Evolutionary conservation across 1,140 invertebrate species (phyloP), one percentile per base, ranked within the genome.

Genomic region (Heliconius melpomene): DNA sequence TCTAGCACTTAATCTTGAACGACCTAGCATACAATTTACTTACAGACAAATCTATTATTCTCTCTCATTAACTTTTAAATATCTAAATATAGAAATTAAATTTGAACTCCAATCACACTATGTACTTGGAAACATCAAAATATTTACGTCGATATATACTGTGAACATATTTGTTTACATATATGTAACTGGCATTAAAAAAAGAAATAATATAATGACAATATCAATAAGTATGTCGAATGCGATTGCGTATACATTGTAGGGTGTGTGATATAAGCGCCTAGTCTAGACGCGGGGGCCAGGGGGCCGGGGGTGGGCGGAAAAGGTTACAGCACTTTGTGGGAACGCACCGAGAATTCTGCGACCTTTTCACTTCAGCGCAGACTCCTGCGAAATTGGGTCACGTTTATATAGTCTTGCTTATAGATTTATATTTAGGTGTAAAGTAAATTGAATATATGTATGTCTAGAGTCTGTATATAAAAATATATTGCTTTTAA

Each of bases 241-340:
- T 54, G 46, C 40, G 46, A 32, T 72, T 75, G 29, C 40, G 46
- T 75, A 60, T 57, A 83, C 72, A 78, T 77, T 70, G 66, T 26
- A 40, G 40, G 36, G 70, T 77, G 72, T 57, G 72, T 80, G 81
- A 77, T 77, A 74, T 79, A 78, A 78, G 77, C 72, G 78, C 66
- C 52, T 74, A 75, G 89, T 91, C 89, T 91, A 91, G 89, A 91
- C 88, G 85, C 84, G 89, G 83, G 32, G 32, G 32, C 32, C 32
- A 6, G 32, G 32, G 32, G 32, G 32, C 32, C 32, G 32, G 32
- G 84, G 88, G 89, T 84, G 87, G 84, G 81, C 87, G 87, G 82
- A 89, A 87, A 88, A 74, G 77, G 72, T 79, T 79, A 79, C 77
- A 46, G 74, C 60, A 74, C 77, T 74, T 66, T 79, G 72, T 70